phyloP scores from a whole-genome alignment of 2,888 invertebrate genomes.

The Blera fallax region DNA sequence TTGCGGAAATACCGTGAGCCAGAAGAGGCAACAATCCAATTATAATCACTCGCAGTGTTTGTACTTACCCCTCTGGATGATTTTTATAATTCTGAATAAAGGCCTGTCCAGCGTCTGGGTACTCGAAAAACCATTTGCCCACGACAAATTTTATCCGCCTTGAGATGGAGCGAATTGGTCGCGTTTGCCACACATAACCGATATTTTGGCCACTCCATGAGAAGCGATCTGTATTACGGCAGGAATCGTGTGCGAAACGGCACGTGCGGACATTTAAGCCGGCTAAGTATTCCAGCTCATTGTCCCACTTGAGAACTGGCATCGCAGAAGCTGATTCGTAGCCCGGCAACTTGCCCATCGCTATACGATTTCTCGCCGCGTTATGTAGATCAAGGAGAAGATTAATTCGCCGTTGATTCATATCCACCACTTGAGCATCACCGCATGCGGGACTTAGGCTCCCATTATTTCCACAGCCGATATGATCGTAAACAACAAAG shows the following conservation, averaged over 20 bases:
- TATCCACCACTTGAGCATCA: constrained; percentile 76
- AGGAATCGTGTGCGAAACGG: constrained; percentile 78
- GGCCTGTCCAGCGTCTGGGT: constrained; percentile 78
- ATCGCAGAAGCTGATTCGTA: constrained; percentile 78
- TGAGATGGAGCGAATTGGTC: constrained; percentile 79
- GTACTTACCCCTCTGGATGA: constrained; percentile 77
- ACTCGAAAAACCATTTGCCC: constrained; percentile 79
- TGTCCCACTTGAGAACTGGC: constrained; percentile 79
- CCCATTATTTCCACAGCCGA: constrained; percentile 78
- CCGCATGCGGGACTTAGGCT: constrained; percentile 76
- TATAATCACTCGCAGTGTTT: background rate
- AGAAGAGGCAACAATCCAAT: background rate
- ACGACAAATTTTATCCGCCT: constrained; percentile 79
- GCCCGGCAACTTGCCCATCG: constrained; percentile 77
- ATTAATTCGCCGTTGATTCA: constrained; percentile 78
- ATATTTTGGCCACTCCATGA: constrained; percentile 79
- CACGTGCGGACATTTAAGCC: constrained; percentile 78
- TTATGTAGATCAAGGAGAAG: constrained; percentile 80
- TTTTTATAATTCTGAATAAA: constrained; percentile 77
- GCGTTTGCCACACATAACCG: constrained; percentile 78
- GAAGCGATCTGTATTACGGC: constrained; percentile 78
- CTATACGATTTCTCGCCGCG: constrained; percentile 78
- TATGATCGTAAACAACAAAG: constrained; percentile 75
- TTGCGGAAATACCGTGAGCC: background rate
- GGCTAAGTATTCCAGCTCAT: constrained; percentile 78